These are phyloP conservation scores for Eucera pruinosa DNA, from an alignment of 2,888 invertebrate species.

Conservation along the genomic window DNA sequence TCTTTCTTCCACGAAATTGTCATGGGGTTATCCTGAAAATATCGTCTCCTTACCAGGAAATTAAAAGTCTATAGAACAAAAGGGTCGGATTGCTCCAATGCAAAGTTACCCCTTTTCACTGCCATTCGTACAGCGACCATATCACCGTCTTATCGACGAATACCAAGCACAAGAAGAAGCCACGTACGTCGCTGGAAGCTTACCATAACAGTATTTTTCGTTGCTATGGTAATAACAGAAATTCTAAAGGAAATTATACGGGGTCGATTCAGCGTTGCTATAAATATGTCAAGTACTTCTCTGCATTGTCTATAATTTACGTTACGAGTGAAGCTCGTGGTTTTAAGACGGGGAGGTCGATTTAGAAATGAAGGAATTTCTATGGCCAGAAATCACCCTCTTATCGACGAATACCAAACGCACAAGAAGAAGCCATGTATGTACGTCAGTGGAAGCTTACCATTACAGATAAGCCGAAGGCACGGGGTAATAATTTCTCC, in stretches of 20 bases:
- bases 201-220: no score
- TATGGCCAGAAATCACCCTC: not conserved
- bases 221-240: no score
- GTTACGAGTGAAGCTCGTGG: no score
- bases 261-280: no score
- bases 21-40: constrained; percentile 34
- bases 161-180: no score
- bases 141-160: no score
- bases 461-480: constrained; percentile 27
- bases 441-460: not conserved
- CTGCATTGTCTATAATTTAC: no score
- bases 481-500: constrained; percentile 47
- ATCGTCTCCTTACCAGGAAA: constrained; percentile 19
- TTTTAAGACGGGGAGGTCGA: no score
- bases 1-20: constrained; percentile 4
- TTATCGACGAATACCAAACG: not conserved
- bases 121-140: constrained; percentile 1
- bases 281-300: no score
- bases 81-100: constrained; percentile 9
- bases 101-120: constrained; percentile 29
- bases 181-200: no score
- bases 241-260: no score
- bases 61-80: constrained; percentile 18
- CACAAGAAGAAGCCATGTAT: not conserved
- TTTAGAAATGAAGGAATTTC: not conserved